Percentiles rank a stretch among this genome's conserved stretches.
Evolutionary conservation across 2,888 invertebrate species (phyloP).

Genomic region (Odontothrips loti): DNA sequence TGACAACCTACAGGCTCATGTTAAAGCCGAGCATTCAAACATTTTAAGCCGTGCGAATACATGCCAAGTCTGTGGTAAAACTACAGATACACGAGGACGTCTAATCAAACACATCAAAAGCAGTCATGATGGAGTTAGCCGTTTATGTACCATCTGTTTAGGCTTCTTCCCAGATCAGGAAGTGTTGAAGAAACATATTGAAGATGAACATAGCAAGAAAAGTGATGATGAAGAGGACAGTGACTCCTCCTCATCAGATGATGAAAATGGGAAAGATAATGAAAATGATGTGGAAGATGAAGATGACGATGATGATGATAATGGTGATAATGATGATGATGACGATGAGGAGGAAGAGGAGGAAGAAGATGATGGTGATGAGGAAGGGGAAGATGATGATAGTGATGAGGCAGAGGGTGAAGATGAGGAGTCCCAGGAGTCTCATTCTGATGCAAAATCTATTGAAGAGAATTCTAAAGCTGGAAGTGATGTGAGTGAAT

Average conservation of each 20-base stretch:
- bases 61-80: constrained; percentile 57
- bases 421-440: constrained; percentile 27
- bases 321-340: constrained; percentile 39
- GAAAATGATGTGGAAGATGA: not conserved
- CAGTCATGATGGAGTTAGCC: constrained; percentile 55
- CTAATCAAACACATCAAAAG: constrained; percentile 57
- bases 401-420: constrained; percentile 18
- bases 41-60: constrained; percentile 52
- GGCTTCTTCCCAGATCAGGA: constrained; percentile 54
- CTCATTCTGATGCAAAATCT: constrained; percentile 30
- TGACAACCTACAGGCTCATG: constrained; percentile 54
- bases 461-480: constrained; percentile 34
- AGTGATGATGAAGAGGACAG: constrained; percentile 24
- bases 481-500: constrained; percentile 25
- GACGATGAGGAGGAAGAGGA: constrained; percentile 39
- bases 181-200: constrained; percentile 51
- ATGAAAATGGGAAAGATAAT: not conserved
- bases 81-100: constrained; percentile 57
- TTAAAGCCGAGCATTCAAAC: constrained; percentile 51
- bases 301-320: constrained; percentile 33
- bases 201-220: constrained; percentile 40
- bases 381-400: constrained; percentile 30
- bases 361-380: constrained; percentile 35
- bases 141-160: constrained; percentile 56
- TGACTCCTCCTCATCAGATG: constrained; percentile 7